Evolutionary conservation across 2,888 invertebrate species (phyloP).

Genomic region (Micoletzkya japonica): DNA sequence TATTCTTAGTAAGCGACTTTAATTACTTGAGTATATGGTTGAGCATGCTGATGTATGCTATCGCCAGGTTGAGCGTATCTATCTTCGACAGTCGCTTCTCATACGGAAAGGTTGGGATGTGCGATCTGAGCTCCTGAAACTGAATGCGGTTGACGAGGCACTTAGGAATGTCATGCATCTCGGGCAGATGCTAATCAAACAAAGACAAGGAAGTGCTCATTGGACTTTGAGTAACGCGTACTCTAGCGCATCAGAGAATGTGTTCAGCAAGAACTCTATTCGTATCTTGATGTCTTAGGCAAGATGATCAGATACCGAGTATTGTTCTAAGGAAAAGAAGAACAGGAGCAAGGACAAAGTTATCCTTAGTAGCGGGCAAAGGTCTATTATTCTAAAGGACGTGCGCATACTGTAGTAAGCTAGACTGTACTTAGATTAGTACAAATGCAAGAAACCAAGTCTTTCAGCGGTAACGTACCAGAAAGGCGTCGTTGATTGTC

Average conservation of each 20-base stretch:
- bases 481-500: constrained; percentile 22
- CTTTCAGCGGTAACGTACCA: background rate
- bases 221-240: too few relatives aligned
- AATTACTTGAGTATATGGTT: constrained; percentile 63
- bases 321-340: too few relatives aligned
- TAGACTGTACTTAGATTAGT: background rate
- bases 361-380: too few relatives aligned
- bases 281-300: too few relatives aligned
- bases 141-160: too few relatives aligned
- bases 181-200: background rate
- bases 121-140: constrained; percentile 84
- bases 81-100: constrained; percentile 97
- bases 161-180: too few relatives aligned
- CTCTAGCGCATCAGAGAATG: too few relatives aligned
- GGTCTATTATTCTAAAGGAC: too few relatives aligned
- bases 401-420: background rate
- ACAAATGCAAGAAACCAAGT: background rate
- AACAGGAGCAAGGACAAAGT: too few relatives aligned
- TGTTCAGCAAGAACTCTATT: too few relatives aligned
- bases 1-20: background rate
- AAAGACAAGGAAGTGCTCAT: too few relatives aligned
- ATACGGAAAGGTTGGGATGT: constrained; percentile 98
- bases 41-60: constrained; percentile 92
- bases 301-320: too few relatives aligned
- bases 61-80: constrained; percentile 92